phyloP scores from a whole-genome alignment of 2,113 vertebrate genomes.

The Apodemus sylvaticus region DNA sequence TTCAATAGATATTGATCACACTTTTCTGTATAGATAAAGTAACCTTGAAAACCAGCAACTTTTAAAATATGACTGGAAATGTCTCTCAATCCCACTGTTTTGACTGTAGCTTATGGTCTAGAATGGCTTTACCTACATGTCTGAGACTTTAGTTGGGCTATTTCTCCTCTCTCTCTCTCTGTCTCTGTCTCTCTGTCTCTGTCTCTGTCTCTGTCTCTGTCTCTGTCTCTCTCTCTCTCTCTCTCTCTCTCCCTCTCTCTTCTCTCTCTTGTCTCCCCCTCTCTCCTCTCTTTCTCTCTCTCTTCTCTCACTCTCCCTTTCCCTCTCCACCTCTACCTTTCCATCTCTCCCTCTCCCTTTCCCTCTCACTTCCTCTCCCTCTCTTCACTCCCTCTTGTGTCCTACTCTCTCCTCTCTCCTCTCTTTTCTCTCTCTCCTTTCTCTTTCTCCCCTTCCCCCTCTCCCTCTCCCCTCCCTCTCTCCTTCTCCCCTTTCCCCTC shows the following conservation, averaged over 20 bases:
- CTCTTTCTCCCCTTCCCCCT: background rate
- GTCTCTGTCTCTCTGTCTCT: background rate
- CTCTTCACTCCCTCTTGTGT: too few relatives aligned
- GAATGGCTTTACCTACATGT: background rate
- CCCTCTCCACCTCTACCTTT: background rate
- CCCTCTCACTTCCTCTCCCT: background rate
- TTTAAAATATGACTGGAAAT: background rate
- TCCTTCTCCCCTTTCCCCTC: fast-evolving
- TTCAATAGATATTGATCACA: background rate
- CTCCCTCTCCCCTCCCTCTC: background rate
- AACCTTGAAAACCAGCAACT: background rate
- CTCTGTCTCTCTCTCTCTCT: background rate
- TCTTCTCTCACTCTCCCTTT: background rate
- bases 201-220: background rate
- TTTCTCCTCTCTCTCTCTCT: background rate
- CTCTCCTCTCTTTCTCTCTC: background rate
- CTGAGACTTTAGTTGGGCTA: background rate
- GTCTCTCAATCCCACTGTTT: background rate
- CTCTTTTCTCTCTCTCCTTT: background rate
- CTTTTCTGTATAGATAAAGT: background rate
- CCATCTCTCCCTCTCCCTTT: background rate
- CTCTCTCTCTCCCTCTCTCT: background rate
- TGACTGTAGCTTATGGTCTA: background rate
- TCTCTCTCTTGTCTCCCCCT: background rate
- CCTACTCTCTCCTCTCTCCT: background rate